Evolutionary conservation across 37 sponge, comb jelly and placozoan species (phyloP), one percentile per base, ranked within the genome.

Genomic region (Cliona cf. orientalis): DNA sequence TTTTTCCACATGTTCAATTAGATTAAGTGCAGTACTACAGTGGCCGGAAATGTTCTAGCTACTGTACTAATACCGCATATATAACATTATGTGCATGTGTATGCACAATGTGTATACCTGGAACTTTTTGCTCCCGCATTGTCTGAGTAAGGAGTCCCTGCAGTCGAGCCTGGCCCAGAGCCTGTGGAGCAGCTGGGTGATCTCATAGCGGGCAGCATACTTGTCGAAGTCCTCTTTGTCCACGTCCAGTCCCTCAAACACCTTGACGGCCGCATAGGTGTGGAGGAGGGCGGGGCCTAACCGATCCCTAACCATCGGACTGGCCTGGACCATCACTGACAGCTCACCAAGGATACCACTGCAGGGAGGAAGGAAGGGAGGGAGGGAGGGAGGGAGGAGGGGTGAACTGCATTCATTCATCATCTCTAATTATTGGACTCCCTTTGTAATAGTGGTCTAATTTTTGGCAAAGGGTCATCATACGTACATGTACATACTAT

Each of bases 141-240:
- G 60, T 41, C 37, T 36, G 1, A 76, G 66, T 39, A 74, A 85
- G 60, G 79, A 75, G 23, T 73, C 84, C 38, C 78, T 68, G 46
- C 71, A 89, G 69, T 76, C 80, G 21, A 38, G 67, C 45, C 92
- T 66, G 11, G 12, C 37, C 96, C 96, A 95, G 33, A 95, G 77
- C 43, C 79, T 55, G 21, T 53, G 72, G 40, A 95, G 44, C n/a
- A 95, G 77, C 35, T 66, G 73, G 9, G 85, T 58, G 34, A 95
- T 89, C 42, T 85, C 87, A 65, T 42, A 87, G 86, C 96, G 70
- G 46, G 96, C 74, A 9, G 82, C 68, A 75, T 85, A 95, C 63
- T 95, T 95, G 59, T 95, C 96, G 82, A 95, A 95, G 60, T 89
- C 64, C 58, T 95, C 96, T 49, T 91, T 95, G 85, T 95, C 96